Conservation (phyloP, 2,113 vertebrate genomes). For the Peromyscus californicus region DNA sequence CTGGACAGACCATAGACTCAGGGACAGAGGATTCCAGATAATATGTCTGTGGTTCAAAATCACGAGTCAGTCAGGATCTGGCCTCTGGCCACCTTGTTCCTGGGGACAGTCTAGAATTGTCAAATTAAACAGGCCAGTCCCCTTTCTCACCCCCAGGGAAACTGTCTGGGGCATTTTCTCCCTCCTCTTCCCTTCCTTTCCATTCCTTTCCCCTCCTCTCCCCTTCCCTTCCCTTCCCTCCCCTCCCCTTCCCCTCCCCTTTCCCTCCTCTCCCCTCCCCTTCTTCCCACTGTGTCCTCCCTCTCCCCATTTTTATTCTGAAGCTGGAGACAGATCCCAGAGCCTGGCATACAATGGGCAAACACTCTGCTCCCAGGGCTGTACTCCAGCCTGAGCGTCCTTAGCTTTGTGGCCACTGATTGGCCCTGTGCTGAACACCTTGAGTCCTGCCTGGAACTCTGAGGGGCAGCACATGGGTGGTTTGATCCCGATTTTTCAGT, state of each 20-base stretch:
- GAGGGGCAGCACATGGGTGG: fast-evolving
- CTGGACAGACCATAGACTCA: slow-evolving; percentile 19
- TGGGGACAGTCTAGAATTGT: background rate
- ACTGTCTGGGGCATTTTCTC: background rate
- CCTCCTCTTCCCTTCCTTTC: background rate
- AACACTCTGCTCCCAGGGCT: background rate
- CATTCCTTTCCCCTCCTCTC: background rate
- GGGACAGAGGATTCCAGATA: slow-evolving; percentile 39
- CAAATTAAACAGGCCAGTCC: too few relatives aligned
- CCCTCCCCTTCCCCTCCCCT: fast-evolving
- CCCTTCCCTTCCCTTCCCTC: fast-evolving
- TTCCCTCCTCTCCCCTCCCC: too few relatives aligned
- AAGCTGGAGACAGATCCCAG: background rate
- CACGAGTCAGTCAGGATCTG: background rate
- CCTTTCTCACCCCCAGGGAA: background rate
- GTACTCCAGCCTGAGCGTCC: too few relatives aligned
- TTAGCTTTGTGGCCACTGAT: background rate
- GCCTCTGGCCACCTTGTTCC: background rate
- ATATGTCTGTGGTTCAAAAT: background rate
- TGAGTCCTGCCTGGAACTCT: background rate
- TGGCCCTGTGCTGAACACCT: fast-evolving
- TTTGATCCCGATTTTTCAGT: background rate
- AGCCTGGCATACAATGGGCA: background rate
- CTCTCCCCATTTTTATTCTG: background rate
- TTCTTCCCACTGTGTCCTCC: background rate